Evolutionary conservation across 2,113 vertebrate species (phyloP).

Genomic region (Scatophagus argus): DNA sequence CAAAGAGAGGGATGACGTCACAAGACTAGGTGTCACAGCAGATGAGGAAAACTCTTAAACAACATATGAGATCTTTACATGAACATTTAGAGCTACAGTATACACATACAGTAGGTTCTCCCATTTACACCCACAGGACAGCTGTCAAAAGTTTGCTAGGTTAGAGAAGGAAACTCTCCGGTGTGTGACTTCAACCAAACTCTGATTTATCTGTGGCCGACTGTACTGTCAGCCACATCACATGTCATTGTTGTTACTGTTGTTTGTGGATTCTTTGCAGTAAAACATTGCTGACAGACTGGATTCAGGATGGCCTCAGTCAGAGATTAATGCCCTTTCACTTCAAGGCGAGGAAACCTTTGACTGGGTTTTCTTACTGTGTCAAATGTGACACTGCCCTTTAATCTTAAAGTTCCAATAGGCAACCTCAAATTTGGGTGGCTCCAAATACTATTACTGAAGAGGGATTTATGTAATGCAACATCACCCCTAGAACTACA

Average conservation of each 20-base stretch:
- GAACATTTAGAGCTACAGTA: constrained; percentile 76
- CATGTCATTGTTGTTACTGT: neutral
- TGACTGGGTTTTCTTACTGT: constrained; percentile 15
- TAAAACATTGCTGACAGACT: constrained; percentile 4
- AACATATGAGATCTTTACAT: constrained; percentile 76
- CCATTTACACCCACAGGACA: constrained; percentile 53
- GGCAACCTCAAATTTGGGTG: neutral
- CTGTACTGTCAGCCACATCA: neutral
- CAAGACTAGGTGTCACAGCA: constrained; percentile 77
- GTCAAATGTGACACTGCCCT: constrained; percentile 32
- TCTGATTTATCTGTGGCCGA: neutral
- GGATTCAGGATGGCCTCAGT: constrained; percentile 33
- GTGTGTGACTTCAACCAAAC: constrained; percentile 16
- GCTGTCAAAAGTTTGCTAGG: constrained; percentile 34
- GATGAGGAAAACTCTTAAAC: constrained; percentile 75
- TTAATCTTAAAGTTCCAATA: constrained; percentile 17
- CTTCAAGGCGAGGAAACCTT: constrained; percentile 37
- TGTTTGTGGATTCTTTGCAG: neutral
- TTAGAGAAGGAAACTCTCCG: constrained; percentile 13
- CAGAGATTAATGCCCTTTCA: constrained; percentile 54
- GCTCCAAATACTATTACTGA: neutral
- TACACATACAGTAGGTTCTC: constrained; percentile 67
- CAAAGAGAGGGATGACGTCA: constrained; percentile 59
- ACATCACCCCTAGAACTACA: neutral
- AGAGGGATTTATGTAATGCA: constrained; percentile 26